Conservation (phyloP, 2,888 invertebrate genomes). For the Cheilosia vernalis region DNA sequence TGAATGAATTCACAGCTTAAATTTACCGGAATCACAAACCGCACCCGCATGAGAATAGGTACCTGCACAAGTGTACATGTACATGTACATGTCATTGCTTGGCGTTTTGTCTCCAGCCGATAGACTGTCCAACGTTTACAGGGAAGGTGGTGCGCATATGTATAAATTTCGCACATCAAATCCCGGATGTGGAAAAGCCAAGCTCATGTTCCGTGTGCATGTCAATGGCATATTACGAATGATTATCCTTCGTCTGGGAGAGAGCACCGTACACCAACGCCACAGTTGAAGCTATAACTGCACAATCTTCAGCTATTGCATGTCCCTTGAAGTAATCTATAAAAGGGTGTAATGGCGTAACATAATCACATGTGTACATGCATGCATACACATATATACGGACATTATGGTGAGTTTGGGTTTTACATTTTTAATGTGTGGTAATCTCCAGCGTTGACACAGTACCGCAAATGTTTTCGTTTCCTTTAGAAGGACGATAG, state of each 20-base stretch:
- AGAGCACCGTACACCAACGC: slow-evolving; percentile 17
- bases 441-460: slow-evolving; percentile 35
- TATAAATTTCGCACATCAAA: not conserved
- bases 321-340: slow-evolving; percentile 28
- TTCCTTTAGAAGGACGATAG: not conserved
- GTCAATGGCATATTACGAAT: slow-evolving; percentile 59
- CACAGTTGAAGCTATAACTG: slow-evolving; percentile 29
- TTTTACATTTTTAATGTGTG: slow-evolving; percentile 58
- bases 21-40: slow-evolving; percentile 3
- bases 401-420: not conserved
- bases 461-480: not conserved
- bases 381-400: slow-evolving; percentile 4
- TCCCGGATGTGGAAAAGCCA: slow-evolving; percentile 21
- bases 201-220: slow-evolving; percentile 46
- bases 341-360: slow-evolving; percentile 59
- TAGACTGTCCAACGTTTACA: not conserved
- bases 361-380: slow-evolving; percentile 38
- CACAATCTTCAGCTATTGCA: slow-evolving; percentile 27
- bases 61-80: not conserved
- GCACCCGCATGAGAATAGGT: not conserved
- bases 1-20: slow-evolving; percentile 25
- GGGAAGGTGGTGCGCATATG: not conserved
- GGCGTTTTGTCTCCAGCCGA: not conserved
- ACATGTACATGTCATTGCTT: not conserved
- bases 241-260: slow-evolving; percentile 50